A percentile compares a stretch with the other conserved stretches of the same genome.
These are phyloP conservation scores for Timema cristinae DNA, from an alignment of 2,888 invertebrate species.

Conservation along the genomic window DNA sequence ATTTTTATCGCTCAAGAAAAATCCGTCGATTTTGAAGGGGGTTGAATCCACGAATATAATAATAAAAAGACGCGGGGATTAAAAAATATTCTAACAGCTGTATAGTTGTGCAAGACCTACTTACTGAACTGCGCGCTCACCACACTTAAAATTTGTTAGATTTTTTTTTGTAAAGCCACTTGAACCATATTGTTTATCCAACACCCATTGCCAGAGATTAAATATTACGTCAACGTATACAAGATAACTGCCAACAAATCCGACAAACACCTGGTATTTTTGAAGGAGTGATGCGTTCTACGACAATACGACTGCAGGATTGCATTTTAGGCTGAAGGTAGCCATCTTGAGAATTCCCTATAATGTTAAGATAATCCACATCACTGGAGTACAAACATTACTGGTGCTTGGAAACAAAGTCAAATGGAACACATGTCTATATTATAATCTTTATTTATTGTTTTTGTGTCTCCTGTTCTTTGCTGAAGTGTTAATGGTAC, in stretches of 20 bases:
- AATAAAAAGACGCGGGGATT: too few relatives aligned
- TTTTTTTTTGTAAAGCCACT: background rate
- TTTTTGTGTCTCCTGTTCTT: too few relatives aligned
- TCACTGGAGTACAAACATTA: background rate
- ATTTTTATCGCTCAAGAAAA: too few relatives aligned
- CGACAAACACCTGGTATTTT: background rate
- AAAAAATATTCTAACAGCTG: too few relatives aligned
- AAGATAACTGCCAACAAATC: background rate
- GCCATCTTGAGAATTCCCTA: too few relatives aligned
- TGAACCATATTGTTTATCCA: conserved; percentile 6
- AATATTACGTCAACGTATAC: background rate
- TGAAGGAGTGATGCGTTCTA: background rate
- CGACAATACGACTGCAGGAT: too few relatives aligned
- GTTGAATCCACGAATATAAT: too few relatives aligned
- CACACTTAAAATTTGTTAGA: background rate
- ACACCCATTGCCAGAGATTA: background rate
- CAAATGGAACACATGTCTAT: too few relatives aligned
- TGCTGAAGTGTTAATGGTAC: too few relatives aligned
- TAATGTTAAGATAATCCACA: background rate
- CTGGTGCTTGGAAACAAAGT: background rate
- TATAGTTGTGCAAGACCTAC: background rate
- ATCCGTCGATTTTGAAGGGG: too few relatives aligned
- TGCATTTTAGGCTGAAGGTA: too few relatives aligned
- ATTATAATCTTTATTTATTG: too few relatives aligned
- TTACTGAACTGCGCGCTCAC: background rate